phyloP scores from a whole-genome alignment of 2,888 invertebrate species.

The Cyclophora albipunctata region DNA sequence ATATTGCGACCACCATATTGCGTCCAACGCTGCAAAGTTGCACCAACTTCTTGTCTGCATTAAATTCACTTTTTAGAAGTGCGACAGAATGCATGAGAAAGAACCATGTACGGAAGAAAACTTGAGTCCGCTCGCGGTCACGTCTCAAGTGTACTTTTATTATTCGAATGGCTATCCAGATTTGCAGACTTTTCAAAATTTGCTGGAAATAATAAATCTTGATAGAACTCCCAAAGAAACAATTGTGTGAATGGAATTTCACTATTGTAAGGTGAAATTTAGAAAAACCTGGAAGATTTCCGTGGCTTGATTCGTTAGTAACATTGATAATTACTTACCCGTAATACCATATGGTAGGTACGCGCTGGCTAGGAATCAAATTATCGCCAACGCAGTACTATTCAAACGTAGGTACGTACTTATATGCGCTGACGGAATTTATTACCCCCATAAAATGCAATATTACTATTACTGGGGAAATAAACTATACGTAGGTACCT shows the following conservation, averaged over 20 bases:
- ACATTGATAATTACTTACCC: no score
- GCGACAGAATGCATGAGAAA: constrained; percentile 19
- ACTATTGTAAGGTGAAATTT: no score
- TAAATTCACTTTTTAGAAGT: constrained; percentile 42
- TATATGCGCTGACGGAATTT: constrained; percentile 52
- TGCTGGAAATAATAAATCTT: no score
- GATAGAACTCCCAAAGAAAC: no score
- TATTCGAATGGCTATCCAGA: constrained; percentile 28
- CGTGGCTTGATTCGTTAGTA: no score
- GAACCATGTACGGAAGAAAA: constrained; percentile 26
- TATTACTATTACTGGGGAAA: constrained; percentile 59
- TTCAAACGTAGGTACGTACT: constrained; percentile 12
- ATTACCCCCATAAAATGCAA: constrained; percentile 60
- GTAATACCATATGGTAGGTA: no score
- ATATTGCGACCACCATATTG: constrained; percentile 65
- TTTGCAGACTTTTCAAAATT: not conserved
- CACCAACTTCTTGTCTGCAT: constrained; percentile 56
- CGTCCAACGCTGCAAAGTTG: constrained; percentile 56
- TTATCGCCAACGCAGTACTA: constrained; percentile 40
- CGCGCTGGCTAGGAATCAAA: no score
- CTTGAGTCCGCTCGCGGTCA: constrained; percentile 31
- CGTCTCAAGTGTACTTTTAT: constrained; percentile 40
- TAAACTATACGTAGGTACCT: constrained; percentile 45
- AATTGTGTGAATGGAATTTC: no score
- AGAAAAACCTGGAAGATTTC: no score